Evolutionary conservation across 2,797 vertebrate genomes (phyloP), one percentile per base, ranked within the genome.

Genomic region (Nyctalus aviator): DNA sequence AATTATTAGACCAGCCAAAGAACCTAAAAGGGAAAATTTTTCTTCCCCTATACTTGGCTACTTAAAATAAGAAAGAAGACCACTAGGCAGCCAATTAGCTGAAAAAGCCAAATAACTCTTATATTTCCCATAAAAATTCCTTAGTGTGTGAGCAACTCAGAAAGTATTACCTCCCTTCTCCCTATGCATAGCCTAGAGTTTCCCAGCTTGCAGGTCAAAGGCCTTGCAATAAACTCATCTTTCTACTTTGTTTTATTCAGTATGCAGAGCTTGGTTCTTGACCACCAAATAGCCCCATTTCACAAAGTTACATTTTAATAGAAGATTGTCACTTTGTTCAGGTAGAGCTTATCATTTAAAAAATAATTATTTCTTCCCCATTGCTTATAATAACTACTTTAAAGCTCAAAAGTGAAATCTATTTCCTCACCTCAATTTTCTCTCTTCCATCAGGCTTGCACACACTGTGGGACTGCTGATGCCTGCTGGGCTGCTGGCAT

Each of bases 331-430:
- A 95, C 88, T 46, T 96, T 84, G 92, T 93, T 96, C 94, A 88
- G 79, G 90, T 91, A 87, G 90, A 79, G 76, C 90, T 97, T 96
- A 97, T 95, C 95, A 93, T 92, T 95, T 91, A 93, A 96, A 97
- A 96, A 96, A 94, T 95, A 94, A 97, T 96, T 90, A 96, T 96
- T 97, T 97, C 95, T 96, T 89, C 94, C 97, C 96, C 82, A 95
- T 97, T 95, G 96, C 96, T 97, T 95, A 95, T 97, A 97, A 95
- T 97, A 91, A 95, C 90, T 90, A 89, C 96, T 94, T 96, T 91
- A 95, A 92, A 94, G 57, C 94, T 89, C 93, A 87, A 79, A 95
- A 95, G 66, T 93, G 92, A 97, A 96, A 94, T 95, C 90, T 97
- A 95, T 97, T 96, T 97, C 84, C 95, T 97, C 83, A 94, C 94